Base-by-base conservation (phyloP, 92 coral and sea anemone species). In the Palythoa grandiflora region DNA sequence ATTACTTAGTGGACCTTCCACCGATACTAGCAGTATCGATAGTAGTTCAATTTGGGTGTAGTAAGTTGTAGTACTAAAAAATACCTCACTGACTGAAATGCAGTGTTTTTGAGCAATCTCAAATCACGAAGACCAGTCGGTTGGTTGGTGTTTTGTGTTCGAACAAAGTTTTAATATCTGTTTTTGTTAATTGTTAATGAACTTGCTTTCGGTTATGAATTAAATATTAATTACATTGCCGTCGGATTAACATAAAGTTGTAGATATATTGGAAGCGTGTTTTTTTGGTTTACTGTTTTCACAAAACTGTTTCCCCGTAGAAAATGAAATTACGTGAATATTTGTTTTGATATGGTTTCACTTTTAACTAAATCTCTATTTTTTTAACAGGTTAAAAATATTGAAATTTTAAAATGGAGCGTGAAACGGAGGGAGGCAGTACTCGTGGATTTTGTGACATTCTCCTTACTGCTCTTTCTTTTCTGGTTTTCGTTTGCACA, bases 401-500 rank as follows among this genome's bases (percentile, higher is more conserved):
- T 44, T 4, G 3, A 44, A 44, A 44, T 44, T 44, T 44, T 44
- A 8, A 79, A 7, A 81, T 81, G 86, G 75, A 65, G 5, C 75
- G 60, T 11, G 59, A 68, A 68, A 15, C 71, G 36, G 75, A 68
- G 48, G 72, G 85, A 20, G 86, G 71, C 35, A 54, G 71, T 0
- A 3, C 44, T 6, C 59, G 91, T 38, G 89, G 91, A 14, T 47
- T 65, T 36, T 91, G 91, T 59, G 86, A 91, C 77, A 88, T 77
- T 51, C 1, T 91, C 1, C 91, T 91, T 6, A 89, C 92, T 20
- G 94, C 87, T 4, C 2, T 91, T 13, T 91, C 91, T 51, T 0
- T 91, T 52, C 52, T 91, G 48, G 38, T 91, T 17, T 83, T 85
- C 21, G 10, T 91, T 11, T 60, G 17, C 65, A 91, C 94, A 5